Conservation (phyloP, 2,113 vertebrate genomes). For the Antechinus stuartii region DNA sequence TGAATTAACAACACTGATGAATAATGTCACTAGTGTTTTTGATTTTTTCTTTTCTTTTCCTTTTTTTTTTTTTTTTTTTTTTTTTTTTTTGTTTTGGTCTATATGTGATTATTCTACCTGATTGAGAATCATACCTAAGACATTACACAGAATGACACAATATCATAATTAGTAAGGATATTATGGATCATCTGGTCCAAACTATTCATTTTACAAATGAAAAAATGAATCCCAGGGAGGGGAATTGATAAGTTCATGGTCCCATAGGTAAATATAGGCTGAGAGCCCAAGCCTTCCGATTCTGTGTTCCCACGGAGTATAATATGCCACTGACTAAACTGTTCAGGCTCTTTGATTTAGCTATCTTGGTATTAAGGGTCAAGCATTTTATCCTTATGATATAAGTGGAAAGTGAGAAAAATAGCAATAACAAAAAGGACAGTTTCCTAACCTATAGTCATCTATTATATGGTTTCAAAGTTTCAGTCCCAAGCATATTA, state of each 20-base stretch:
- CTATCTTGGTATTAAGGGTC: not conserved
- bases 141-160: not conserved
- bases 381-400: not conserved
- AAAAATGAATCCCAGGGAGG: not conserved
- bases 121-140: too few relatives aligned
- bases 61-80: too few relatives aligned
- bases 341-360: not conserved
- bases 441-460: not conserved
- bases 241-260: not conserved
- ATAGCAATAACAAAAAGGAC: not conserved
- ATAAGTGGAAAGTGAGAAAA: not conserved
- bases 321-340: not conserved
- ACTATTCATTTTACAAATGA: not conserved
- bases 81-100: too few relatives aligned
- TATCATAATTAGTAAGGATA: not conserved
- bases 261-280: not conserved
- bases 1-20: too few relatives aligned
- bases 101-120: too few relatives aligned
- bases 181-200: not conserved
- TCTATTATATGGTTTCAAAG: not conserved
- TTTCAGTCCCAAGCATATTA: not conserved
- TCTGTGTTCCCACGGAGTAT: not conserved
- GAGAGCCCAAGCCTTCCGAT: not conserved
- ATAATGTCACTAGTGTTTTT: too few relatives aligned
- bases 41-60: too few relatives aligned